phyloP scores from a whole-genome alignment of 2,888 invertebrate species.

The Pecten maximus region DNA sequence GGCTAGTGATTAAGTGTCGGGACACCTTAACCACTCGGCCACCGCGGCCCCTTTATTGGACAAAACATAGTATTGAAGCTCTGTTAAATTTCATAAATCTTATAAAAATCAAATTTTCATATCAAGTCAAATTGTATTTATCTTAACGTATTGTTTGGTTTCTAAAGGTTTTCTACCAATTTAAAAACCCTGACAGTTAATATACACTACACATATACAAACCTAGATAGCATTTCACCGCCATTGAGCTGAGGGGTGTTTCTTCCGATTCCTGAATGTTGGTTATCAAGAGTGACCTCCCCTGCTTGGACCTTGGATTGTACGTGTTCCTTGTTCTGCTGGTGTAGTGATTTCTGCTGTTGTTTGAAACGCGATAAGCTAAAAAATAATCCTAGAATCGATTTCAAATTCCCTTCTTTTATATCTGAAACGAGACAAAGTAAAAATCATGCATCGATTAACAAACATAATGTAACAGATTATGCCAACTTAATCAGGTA shows the following conservation, averaged over 20 bases:
- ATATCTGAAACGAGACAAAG: slow-evolving; percentile 86
- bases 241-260: slow-evolving; percentile 67
- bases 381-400: slow-evolving; percentile 96
- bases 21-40: too few species aligned
- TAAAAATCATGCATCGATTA: slow-evolving; percentile 35
- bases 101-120: too few species aligned
- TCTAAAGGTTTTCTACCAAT: too few species aligned
- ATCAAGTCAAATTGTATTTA: too few species aligned
- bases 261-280: slow-evolving; percentile 48
- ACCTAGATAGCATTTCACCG: slow-evolving; percentile 74
- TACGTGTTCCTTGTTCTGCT: slow-evolving; percentile 65
- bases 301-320: slow-evolving; percentile 62
- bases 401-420: slow-evolving; percentile 95
- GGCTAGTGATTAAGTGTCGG: too few species aligned
- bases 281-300: slow-evolving; percentile 58
- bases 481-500: background rate
- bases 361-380: slow-evolving; percentile 97
- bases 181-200: too few species aligned
- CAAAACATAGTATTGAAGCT: too few species aligned
- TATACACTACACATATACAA: slow-evolving; percentile 35
- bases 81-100: too few species aligned
- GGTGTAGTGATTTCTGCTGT: slow-evolving; percentile 86
- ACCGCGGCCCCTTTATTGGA: too few species aligned
- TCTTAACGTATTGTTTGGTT: too few species aligned
- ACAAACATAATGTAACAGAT: background rate